phyloP scores from a whole-genome alignment of 2,797 vertebrate species.

The Cercopithecus mitis region DNA sequence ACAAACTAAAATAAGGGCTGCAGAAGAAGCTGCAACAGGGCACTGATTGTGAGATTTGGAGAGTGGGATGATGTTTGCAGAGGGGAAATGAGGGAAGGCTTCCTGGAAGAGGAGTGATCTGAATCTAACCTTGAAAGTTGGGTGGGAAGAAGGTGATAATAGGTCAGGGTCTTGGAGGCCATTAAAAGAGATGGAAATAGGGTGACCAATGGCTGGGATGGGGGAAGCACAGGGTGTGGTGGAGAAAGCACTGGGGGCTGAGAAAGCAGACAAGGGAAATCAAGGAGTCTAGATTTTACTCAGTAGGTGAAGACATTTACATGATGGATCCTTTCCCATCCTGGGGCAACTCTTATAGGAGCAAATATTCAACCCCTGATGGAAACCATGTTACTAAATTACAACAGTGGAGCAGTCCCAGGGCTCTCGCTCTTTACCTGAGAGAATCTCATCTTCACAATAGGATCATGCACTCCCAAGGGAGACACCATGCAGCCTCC shows the following conservation, averaged over 20 bases:
- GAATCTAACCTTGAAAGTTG: neutral
- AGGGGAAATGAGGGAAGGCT: neutral
- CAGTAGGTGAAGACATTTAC: neutral
- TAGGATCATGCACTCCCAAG: neutral
- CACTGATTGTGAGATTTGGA: neutral
- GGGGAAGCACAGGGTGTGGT: too few species aligned
- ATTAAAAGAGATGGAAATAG: neutral
- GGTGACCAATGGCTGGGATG: neutral
- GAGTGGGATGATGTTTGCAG: neutral
- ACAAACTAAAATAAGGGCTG: neutral
- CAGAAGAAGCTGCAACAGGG: neutral
- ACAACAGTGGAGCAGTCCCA: neutral
- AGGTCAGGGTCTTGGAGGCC: neutral
- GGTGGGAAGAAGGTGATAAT: neutral
- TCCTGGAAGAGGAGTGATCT: neutral
- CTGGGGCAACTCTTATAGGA: neutral
- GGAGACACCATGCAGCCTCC: neutral
- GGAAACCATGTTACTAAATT: neutral
- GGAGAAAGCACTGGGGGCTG: fast-evolving
- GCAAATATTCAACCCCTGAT: neutral
- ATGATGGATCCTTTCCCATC: neutral
- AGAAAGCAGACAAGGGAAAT: neutral
- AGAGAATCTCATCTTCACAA: neutral
- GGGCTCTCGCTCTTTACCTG: too few species aligned
- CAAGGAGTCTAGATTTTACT: neutral